Evolutionary conservation across 2,113 vertebrate species (phyloP).

Genomic region (Nyctibius bracteatus): DNA sequence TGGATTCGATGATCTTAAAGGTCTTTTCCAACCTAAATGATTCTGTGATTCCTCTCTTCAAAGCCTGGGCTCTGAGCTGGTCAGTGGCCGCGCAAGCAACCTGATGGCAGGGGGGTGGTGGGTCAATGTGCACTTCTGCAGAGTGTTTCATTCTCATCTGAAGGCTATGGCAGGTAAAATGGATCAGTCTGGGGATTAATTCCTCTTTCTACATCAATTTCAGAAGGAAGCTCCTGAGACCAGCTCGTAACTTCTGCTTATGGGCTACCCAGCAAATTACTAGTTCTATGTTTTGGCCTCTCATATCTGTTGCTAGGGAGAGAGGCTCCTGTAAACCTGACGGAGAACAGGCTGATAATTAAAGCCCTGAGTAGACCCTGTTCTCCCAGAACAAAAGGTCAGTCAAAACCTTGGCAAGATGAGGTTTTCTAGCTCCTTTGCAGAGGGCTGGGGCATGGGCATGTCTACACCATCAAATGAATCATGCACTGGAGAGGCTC

Average conservation of each 20-base stretch:
- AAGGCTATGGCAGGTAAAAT: background rate
- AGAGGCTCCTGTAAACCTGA: background rate
- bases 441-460: background rate
- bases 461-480: background rate
- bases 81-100: background rate
- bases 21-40: background rate
- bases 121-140: background rate
- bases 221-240: background rate
- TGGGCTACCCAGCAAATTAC: background rate
- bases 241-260: background rate
- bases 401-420: background rate
- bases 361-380: background rate
- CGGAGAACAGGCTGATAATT: background rate
- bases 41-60: background rate
- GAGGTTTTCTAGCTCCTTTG: slow-evolving; percentile 5
- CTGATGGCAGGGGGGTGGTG: background rate
- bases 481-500: background rate
- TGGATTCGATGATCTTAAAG: background rate
- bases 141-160: background rate
- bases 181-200: background rate
- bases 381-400: slow-evolving; percentile 28
- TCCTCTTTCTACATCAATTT: background rate
- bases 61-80: background rate
- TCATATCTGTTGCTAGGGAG: slow-evolving; percentile 2
- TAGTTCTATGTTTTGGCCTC: slow-evolving; percentile 28